Base-by-base conservation (phyloP, 2,113 vertebrate genomes). In the Blennius ocellaris region DNA sequence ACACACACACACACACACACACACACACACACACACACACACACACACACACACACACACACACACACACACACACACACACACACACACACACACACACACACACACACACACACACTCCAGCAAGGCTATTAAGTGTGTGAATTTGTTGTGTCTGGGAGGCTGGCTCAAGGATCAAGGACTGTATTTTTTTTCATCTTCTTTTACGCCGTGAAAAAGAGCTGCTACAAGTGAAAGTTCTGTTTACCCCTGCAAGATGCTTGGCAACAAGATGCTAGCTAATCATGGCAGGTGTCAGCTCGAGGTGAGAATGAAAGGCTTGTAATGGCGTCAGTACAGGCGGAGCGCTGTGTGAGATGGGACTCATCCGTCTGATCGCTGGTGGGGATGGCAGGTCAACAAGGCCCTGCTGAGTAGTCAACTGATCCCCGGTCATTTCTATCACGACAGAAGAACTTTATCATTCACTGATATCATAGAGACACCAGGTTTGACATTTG, bases 41-140 rank as follows among this genome's bases (percentile, higher is more conserved):
- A 41, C 37, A 55, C 54, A 44, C 43, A 45, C 67, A 51, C 68
- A 9, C 54, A 57, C 21, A 30, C 21, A 30, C 21, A 30, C 64
- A 6, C 49, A 38, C 65, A 11, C 63, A 48, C 41, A 16, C 57
- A 21, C 47, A 15, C 52, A 47, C 44, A 36, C 47, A 8, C 52
- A 6, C 45, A 41, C 37, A 55, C 54, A 44, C 43, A 45, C 67
- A 51, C 68, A 9, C 54, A 57, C 21, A 30, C 21, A 30, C 21
- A 30, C 21, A 30, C 21, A 30, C 21, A 30, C 21, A 30, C 2
- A 30, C n/a, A n/a, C n/a, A 4, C 21, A 55, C 44, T 55, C 7
- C 36, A 53, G 67, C 6, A 4, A 84, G 76, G 39, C 84, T 71
- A 84, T 85, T 86, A 87, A 79, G 74, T 76, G 60, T 72, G 54